Percentiles rank a stretch among this genome's conserved stretches.
Evolutionary conservation across 2,888 invertebrate genomes (phyloP).

Genomic region (Yponomeuta cagnagella): DNA sequence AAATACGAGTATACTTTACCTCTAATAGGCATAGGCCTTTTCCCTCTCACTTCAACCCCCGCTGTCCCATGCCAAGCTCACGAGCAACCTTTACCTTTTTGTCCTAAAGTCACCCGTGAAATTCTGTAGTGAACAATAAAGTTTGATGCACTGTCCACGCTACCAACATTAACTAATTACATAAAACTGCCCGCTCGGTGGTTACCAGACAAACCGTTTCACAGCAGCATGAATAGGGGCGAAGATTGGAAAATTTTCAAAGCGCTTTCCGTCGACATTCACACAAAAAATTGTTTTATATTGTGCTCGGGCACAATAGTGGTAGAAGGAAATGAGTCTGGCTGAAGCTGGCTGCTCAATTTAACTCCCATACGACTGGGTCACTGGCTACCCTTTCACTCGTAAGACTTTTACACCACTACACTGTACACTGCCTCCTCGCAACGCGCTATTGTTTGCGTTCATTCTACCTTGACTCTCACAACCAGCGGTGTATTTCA

Average conservation of each 20-base stretch:
- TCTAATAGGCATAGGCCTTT: too few species aligned
- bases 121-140: too few species aligned
- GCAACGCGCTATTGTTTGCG: slow-evolving; percentile 19
- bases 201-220: slow-evolving; percentile 58
- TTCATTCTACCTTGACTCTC: neutral
- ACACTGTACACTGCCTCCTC: neutral
- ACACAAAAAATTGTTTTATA: slow-evolving; percentile 68
- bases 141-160: too few species aligned
- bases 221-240: slow-evolving; percentile 59
- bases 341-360: slow-evolving; percentile 59
- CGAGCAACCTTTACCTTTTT: too few species aligned
- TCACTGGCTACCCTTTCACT: slow-evolving; percentile 3
- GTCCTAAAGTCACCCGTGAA: too few species aligned
- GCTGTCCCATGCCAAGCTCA: too few species aligned
- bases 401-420: neutral
- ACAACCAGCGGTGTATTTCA: neutral
- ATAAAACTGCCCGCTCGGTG: neutral
- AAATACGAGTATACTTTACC: too few species aligned
- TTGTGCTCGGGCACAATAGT: slow-evolving; percentile 70
- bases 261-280: slow-evolving; percentile 72
- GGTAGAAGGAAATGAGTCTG: slow-evolving; percentile 73
- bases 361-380: slow-evolving; percentile 49
- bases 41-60: too few species aligned
- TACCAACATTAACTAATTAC: too few species aligned
- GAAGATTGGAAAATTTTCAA: slow-evolving; percentile 74